phyloP scores from a whole-genome alignment of 2,113 vertebrate genomes.

The Eleginops maclovinus region DNA sequence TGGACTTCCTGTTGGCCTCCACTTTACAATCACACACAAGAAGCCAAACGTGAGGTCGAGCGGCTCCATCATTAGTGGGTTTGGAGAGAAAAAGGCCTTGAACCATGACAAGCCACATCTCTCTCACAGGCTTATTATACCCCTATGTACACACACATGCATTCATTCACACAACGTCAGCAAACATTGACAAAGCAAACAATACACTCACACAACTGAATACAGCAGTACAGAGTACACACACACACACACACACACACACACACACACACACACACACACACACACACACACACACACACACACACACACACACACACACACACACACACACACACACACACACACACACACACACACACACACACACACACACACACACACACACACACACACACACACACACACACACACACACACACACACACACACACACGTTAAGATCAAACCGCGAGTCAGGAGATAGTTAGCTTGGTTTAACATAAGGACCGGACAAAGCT shows the following conservation, averaged over 20 bases:
- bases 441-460: too few species aligned
- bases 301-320: too few species aligned
- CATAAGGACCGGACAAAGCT: background rate
- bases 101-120: constrained; percentile 35
- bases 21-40: background rate
- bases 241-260: background rate
- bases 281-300: too few species aligned
- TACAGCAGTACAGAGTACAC: constrained; percentile 5
- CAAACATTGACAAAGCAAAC: constrained; percentile 36
- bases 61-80: background rate
- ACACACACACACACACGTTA: too few species aligned
- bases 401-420: too few species aligned
- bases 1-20: background rate
- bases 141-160: background rate
- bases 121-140: background rate
- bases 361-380: too few species aligned
- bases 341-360: too few species aligned
- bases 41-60: background rate
- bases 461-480: background rate
- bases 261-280: background rate
- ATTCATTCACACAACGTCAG: background rate
- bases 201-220: constrained; percentile 14
- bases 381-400: too few species aligned
- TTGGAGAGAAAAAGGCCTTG: background rate
- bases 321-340: too few species aligned